phyloP scores from a whole-genome alignment of 2,888 invertebrate species.

The Abscondita cerata region DNA sequence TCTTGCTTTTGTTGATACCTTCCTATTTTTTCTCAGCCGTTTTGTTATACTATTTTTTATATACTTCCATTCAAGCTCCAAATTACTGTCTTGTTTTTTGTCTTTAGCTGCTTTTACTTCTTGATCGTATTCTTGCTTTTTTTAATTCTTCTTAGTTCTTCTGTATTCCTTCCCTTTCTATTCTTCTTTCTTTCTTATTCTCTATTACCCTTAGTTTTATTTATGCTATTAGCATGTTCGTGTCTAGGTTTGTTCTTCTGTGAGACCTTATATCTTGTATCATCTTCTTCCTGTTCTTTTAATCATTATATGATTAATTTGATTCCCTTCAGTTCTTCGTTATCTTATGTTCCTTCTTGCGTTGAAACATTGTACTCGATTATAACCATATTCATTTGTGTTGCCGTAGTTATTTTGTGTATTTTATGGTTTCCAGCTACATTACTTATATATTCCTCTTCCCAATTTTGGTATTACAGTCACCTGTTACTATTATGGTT shows the following conservation, averaged over 20 bases:
- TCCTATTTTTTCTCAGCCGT: neutral
- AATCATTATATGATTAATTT: slow-evolving; percentile 28
- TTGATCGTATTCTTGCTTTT: slow-evolving; percentile 4
- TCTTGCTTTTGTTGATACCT: neutral
- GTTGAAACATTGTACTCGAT: slow-evolving; percentile 12
- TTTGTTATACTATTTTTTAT: slow-evolving; percentile 1
- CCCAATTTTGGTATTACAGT: slow-evolving; percentile 23
- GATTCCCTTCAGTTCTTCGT: slow-evolving; percentile 15
- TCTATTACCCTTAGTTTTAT: slow-evolving; percentile 1
- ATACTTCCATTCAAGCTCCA: neutral
- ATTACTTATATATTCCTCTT: slow-evolving; percentile 15
- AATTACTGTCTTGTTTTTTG: neutral
- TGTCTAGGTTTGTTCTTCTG: slow-evolving; percentile 18
- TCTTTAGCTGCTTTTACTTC: neutral
- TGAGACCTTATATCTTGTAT: slow-evolving; percentile 22
- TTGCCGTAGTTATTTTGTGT: slow-evolving; percentile 18
- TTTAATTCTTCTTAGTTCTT: slow-evolving; percentile 10
- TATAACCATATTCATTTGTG: neutral
- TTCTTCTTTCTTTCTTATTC: slow-evolving; percentile 3
- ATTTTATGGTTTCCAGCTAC: slow-evolving; percentile 27
- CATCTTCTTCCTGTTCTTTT: slow-evolving; percentile 11
- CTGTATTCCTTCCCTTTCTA: slow-evolving; percentile 11
- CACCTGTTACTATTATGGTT: slow-evolving; percentile 9
- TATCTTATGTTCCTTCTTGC: slow-evolving; percentile 25
- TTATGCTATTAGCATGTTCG: slow-evolving; percentile 15